These are phyloP conservation scores for Xyrauchen texanus DNA, from an alignment of 2,113 vertebrate genomes.

Conservation along the genomic window DNA sequence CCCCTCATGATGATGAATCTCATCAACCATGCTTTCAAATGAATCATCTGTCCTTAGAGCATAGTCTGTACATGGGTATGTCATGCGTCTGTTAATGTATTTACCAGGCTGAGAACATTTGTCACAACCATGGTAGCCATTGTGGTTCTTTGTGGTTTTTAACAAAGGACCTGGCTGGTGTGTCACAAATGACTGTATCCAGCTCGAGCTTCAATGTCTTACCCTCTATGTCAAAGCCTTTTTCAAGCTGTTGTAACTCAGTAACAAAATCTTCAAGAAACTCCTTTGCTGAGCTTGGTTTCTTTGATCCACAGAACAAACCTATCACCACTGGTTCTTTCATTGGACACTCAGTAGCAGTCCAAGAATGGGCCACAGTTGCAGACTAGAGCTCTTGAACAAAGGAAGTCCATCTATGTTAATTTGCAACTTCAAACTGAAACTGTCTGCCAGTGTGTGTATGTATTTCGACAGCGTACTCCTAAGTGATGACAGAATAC, in stretches of 20 bases:
- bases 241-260: conserved; percentile 26
- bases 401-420: conserved; percentile 31
- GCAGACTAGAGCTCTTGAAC: conserved; percentile 39
- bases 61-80: conserved; percentile 40
- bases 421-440: no score
- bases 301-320: conserved; percentile 38
- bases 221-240: conserved; percentile 25
- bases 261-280: conserved; percentile 27
- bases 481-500: conserved; percentile 37
- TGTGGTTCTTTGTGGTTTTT: no score
- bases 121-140: conserved; percentile 46
- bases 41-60: conserved; percentile 39
- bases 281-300: conserved; percentile 29
- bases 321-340: conserved; percentile 43
- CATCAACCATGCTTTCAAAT: conserved; percentile 41
- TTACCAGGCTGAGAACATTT: conserved; percentile 40
- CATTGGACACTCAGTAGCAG: conserved; percentile 32
- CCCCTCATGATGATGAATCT: conserved; percentile 32
- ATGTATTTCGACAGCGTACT: conserved; percentile 15
- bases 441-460: conserved; percentile 8
- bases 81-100: conserved; percentile 30
- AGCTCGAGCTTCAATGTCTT: conserved; percentile 20
- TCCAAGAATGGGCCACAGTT: conserved; percentile 45
- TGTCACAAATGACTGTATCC: conserved; percentile 35
- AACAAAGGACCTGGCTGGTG: conserved; percentile 43